These are phyloP conservation scores for Aramus guarauna DNA, from an alignment of 2,113 vertebrate genomes.

Conservation along the genomic window DNA sequence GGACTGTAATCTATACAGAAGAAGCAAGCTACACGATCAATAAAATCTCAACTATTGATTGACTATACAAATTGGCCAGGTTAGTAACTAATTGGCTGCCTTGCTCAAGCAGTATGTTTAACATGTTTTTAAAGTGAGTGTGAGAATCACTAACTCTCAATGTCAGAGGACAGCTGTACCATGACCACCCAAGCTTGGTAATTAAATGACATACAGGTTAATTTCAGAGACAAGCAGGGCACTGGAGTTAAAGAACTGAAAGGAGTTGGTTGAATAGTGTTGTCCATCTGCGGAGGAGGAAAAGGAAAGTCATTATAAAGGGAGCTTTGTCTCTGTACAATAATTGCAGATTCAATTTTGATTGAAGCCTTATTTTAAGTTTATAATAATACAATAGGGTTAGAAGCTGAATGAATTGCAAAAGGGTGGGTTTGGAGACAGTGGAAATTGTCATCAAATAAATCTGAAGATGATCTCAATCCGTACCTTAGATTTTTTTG, in stretches of 20 bases:
- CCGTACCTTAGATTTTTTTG: background rate
- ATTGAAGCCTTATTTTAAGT: background rate
- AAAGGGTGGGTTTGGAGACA: background rate
- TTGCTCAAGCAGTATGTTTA: conserved; percentile 19
- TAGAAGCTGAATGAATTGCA: background rate
- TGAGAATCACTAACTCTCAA: conserved; percentile 4
- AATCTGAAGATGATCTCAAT: background rate
- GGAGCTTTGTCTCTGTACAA: background rate
- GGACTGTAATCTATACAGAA: conserved; percentile 9
- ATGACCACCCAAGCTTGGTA: background rate
- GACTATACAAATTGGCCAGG: conserved; percentile 1
- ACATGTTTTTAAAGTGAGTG: conserved; percentile 15
- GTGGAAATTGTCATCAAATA: background rate
- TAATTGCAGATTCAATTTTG: background rate
- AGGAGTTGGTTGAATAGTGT: background rate
- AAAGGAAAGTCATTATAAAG: background rate
- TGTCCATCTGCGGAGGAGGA: background rate
- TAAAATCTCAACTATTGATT: conserved; percentile 36
- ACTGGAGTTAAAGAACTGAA: conserved; percentile 14
- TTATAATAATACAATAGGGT: background rate
- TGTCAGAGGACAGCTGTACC: conserved; percentile 30
- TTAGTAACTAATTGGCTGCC: conserved; percentile 41
- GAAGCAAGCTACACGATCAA: conserved; percentile 2
- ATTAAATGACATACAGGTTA: conserved; percentile 51
- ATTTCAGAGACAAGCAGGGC: conserved; percentile 33